Evolutionary conservation across 2,113 vertebrate species (phyloP), one percentile per base, ranked within the genome.

Genomic region (Clinocottus analis): DNA sequence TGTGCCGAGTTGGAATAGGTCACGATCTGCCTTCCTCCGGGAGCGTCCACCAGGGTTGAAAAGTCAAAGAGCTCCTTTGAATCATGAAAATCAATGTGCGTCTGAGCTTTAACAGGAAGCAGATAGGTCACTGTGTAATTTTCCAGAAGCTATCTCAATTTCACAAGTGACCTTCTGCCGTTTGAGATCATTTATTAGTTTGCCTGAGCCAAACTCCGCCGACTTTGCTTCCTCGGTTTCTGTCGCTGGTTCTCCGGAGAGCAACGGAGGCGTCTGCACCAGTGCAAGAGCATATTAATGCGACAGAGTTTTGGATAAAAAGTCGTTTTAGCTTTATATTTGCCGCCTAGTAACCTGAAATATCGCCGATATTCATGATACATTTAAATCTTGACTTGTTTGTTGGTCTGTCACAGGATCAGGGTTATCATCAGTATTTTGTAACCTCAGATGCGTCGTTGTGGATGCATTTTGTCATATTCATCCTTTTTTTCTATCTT

Each of bases 141-240:
- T 85, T 80, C 62, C 72, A 35, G 19, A 81, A 71, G 62, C 79
- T 37, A 74, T 85, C 89, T 77, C 65, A 85, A 80, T 84, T 86
- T 72, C 59, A 72, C 86, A 29, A 73, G 59, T 92, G 87, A 90
- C 88, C 91, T 91, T 89, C 84, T 61, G 61, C n/a, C 47, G 9
- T 51, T n/a, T 84, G 39, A 55, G 51, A 80, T 85, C 72, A 75
- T 85, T 81, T 75, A 86, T 84, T 84, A 80, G 72, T 85, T 61
- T 9, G 63, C 83, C 62, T 49, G 73, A 78, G 70, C 65, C 61
- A 37, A 56, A 75, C 60, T 72, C 14, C 49, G 65, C 63, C 45
- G 16, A 66, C 82, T 59, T 53, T 25, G 10, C 76, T 73, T 72
- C 49, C 43, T 72, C 27, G 37, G 56, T 47, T 67, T 70, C 39